Conservation (phyloP, 2,888 invertebrate genomes). For the Hypolimnas misippus region DNA sequence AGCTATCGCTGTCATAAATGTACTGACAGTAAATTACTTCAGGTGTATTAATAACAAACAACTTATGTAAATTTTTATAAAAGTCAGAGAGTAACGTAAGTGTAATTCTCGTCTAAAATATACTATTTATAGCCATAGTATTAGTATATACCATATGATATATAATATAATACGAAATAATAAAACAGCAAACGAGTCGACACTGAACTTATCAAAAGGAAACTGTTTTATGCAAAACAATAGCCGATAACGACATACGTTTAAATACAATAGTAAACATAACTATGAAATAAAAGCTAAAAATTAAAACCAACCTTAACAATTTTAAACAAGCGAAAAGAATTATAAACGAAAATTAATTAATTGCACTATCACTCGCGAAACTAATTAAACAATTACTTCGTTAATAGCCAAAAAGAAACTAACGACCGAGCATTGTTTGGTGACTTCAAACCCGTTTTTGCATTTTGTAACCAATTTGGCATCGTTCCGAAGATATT, state of each 20-base stretch:
- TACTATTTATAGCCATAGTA: background rate
- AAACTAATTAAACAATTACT: background rate
- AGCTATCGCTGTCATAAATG: too few species aligned
- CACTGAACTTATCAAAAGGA: constrained; percentile 47
- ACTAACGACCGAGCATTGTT: background rate
- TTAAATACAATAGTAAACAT: background rate
- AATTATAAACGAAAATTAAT: background rate
- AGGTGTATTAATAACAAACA: too few species aligned
- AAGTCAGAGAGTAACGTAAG: background rate
- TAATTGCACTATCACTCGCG: background rate
- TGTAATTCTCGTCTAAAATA: too few species aligned
- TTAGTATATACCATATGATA: too few species aligned
- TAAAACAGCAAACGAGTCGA: constrained; percentile 24
- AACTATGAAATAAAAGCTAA: background rate
- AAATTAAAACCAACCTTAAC: constrained; percentile 7
- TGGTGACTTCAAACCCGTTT: too few species aligned
- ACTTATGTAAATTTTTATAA: too few species aligned
- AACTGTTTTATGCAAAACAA: constrained; percentile 24
- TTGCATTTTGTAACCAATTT: constrained; percentile 18
- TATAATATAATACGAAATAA: too few species aligned
- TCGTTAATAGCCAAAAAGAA: background rate
- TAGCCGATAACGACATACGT: constrained; percentile 16
- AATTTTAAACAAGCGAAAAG: background rate
- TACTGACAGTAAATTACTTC: too few species aligned
- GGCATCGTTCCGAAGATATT: constrained; percentile 20